These are phyloP conservation scores for Acanthosepion lycidas DNA, from an alignment of 2,888 invertebrate genomes.

Conservation along the genomic window DNA sequence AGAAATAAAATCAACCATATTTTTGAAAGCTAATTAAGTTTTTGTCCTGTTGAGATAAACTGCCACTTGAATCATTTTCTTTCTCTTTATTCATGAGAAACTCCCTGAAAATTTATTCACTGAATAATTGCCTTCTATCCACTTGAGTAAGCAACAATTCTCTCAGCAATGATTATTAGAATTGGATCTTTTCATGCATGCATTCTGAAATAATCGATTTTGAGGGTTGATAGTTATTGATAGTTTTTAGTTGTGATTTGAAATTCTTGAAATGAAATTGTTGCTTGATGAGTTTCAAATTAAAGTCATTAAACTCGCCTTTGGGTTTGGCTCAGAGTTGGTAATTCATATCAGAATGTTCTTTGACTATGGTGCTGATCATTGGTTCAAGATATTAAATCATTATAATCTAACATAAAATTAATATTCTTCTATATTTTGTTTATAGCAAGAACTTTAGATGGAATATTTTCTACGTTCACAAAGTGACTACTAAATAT, in stretches of 20 bases:
- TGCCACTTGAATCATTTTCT: neutral
- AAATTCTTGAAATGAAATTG: neutral
- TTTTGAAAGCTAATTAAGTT: neutral
- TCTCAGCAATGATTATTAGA: neutral
- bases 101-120: neutral
- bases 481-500: too few species aligned
- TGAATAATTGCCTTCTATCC: neutral
- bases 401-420: too few species aligned
- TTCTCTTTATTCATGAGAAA: neutral
- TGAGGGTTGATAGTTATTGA: neutral
- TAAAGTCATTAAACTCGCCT: neutral
- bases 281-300: neutral
- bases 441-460: too few species aligned
- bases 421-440: too few species aligned
- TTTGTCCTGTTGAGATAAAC: neutral
- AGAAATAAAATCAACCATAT: neutral
- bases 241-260: neutral
- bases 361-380: too few species aligned
- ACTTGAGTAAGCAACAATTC: slow-evolving; percentile 3
- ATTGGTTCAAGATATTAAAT: too few species aligned
- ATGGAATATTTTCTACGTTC: too few species aligned
- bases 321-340: neutral
- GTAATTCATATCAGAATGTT: neutral
- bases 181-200: neutral
- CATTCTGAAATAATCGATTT: neutral